Conservation (phyloP, 37 sponge, comb jelly and placozoan genomes). For the Oopsacas minuta region DNA sequence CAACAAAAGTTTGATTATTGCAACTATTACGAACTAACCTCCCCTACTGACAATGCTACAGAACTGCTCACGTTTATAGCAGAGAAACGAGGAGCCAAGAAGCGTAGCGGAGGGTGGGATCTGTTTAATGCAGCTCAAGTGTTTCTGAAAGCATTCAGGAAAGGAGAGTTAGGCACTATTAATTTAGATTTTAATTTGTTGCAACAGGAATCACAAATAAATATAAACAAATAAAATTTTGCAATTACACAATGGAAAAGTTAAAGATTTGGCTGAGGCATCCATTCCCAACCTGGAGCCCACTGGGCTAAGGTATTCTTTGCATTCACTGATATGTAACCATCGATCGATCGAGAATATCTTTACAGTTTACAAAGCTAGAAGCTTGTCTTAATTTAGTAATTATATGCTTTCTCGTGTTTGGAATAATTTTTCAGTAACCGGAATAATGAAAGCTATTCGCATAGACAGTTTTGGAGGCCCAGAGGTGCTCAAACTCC, state of each 20-base stretch:
- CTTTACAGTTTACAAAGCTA: too few relatives aligned
- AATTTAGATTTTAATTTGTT: conserved; percentile 1
- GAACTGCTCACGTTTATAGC: not conserved
- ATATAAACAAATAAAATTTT: too few relatives aligned
- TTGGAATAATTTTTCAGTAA: not conserved
- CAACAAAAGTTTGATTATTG: not conserved
- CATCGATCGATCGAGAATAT: too few relatives aligned
- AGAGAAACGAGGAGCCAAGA: not conserved
- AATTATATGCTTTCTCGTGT: not conserved
- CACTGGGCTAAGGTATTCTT: too few relatives aligned
- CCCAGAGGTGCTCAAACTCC: conserved; percentile 53
- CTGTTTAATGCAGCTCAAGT: not conserved
- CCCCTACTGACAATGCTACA: not conserved
- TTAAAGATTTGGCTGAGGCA: too few relatives aligned
- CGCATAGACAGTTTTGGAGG: conserved; percentile 67
- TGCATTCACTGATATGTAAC: too few relatives aligned
- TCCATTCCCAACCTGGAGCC: too few relatives aligned
- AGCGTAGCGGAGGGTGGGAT: not conserved
- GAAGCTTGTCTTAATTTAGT: not conserved
- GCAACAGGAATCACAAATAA: too few relatives aligned
- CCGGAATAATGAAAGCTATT: conserved; percentile 58
- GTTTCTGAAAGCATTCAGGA: not conserved
- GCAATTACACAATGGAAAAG: too few relatives aligned
- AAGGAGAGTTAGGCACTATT: not conserved
- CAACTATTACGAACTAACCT: not conserved